Conservation (phyloP, 2,888 invertebrate species). For the Mythimna lalbum region DNA sequence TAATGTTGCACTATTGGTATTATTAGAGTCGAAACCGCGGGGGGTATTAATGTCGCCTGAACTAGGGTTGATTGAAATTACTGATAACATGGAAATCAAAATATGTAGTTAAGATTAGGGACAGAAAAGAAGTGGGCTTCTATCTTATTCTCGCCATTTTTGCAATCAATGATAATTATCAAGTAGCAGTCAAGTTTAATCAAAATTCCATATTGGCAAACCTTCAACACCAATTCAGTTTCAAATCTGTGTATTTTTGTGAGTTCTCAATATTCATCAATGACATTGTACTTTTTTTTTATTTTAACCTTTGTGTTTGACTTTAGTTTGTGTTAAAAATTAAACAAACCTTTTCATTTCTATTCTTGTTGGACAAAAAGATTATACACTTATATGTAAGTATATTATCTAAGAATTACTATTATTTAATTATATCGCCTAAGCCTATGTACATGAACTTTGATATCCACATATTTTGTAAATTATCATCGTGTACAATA, state of each 20-base stretch:
- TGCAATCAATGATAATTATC: neutral
- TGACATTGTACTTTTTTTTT: no score
- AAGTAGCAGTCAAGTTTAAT: neutral
- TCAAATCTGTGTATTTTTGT: neutral
- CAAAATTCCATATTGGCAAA: neutral
- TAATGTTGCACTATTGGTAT: constrained; percentile 14
- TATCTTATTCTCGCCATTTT: neutral
- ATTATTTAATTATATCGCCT: no score
- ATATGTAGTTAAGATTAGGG: neutral
- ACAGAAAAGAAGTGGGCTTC: no score
- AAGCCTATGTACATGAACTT: no score
- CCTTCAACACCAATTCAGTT: neutral
- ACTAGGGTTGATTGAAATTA: constrained; percentile 1
- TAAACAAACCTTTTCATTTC: neutral
- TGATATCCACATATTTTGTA: no score
- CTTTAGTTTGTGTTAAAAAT: no score
- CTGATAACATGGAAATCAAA: neutral
- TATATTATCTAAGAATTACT: no score
- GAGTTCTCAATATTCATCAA: neutral
- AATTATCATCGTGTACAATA: no score
- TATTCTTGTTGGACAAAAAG: neutral
- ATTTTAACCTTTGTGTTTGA: no score
- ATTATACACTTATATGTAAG: no score
- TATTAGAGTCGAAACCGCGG: constrained; percentile 10
- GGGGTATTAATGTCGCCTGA: constrained; percentile 19